Evolutionary conservation across 2,113 vertebrate genomes (phyloP), one percentile per base, ranked within the genome.

Genomic region (Dasyurus viverrinus): DNA sequence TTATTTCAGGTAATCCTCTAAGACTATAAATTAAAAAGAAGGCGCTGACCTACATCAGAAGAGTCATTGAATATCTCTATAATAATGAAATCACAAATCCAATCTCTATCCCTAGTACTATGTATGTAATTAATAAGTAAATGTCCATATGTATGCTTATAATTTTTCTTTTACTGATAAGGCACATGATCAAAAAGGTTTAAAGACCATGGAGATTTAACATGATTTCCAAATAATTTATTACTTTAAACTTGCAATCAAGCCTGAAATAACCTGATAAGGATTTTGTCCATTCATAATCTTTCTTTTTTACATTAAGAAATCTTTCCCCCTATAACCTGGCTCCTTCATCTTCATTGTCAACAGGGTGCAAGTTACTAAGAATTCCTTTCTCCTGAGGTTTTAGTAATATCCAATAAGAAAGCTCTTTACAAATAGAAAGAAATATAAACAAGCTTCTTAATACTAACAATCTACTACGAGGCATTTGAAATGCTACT

Each of bases 401-500:
- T 52, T 84, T 84, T 92, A n/a, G 55, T 25, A 76, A 76, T 92
- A 50, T 52, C 24, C 57, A 53, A 24, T 50, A 27, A 53, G 25
- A 27, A 54, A 53, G 48, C 42, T 22, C 76, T 89, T 54, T 89
- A 52, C 8, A 36, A 93, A 89, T 53, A 54, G 36, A 52, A 89
- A 53, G 53, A 23, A 27, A 25, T 19, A 89, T 46, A 54, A 12
- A 89, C 36, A 89, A 26, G n/a, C 46, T 54, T 93, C 42, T 27
- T 54, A 93, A 54, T 89, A 42, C 36, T 68, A 47, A 93, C 52
- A 52, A 27, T 54, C 26, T 52, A 54, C n/a, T 54, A 48, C 53
- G 30, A 27, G 47, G 76, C 53, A 54, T 93, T 54, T 54, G 92
- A 89, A 93, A 93, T 89, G n/a, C 76, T 53, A 47, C 53, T 89